Base-by-base conservation (phyloP, 2,888 invertebrate species). In the Zootermopsis nevadensis region DNA sequence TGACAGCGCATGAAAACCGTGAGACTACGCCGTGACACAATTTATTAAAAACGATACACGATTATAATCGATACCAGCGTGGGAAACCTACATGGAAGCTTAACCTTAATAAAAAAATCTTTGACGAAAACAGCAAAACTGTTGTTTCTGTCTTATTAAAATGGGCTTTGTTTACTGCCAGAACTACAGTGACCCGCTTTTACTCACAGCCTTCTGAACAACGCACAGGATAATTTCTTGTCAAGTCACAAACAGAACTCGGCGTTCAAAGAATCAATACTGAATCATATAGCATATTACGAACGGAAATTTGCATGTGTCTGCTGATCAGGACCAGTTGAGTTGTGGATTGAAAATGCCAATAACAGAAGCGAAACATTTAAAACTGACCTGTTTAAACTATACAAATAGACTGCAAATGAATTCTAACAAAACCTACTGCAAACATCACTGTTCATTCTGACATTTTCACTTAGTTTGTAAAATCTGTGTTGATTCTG, bases 351-450 rank as follows among this genome's bases (percentile, higher is more conserved):
- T 60, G 60, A 60, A 60, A 60, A 60, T 60, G 60, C n/a, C 60
- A 60, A 60, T 60, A 60, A 60, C 60, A 60, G 60, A 60, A n/a
- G 60, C n/a, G 60, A n/a, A 60, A 60, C 60, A 60, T 60, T 60
- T 60, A 60, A 60, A 60, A 60, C 60, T 60, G 60, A 60, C 27
- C 60, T 19, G 60, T 60, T 27, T 27, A 27, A 27, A n/a, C 60
- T 60, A 24, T 60, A 60, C n/a, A 60, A n/a, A 60, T 7, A 8
- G 15, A 60, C 27, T 60, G 60, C 60, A 60, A 60, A 60, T 60
- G 27, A 60, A 60, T 60, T 60, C 60, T 27, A 60, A 60, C 60
- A 60, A n/a, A 60, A 4, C 60, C 27, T 60, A n/a, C 60, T 60
- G 27, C n/a, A 60, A 60, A 60, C 60, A 27, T 60, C 60, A 60